Conservation (phyloP, 2,113 vertebrate genomes). For the Xenopus borealis region DNA sequence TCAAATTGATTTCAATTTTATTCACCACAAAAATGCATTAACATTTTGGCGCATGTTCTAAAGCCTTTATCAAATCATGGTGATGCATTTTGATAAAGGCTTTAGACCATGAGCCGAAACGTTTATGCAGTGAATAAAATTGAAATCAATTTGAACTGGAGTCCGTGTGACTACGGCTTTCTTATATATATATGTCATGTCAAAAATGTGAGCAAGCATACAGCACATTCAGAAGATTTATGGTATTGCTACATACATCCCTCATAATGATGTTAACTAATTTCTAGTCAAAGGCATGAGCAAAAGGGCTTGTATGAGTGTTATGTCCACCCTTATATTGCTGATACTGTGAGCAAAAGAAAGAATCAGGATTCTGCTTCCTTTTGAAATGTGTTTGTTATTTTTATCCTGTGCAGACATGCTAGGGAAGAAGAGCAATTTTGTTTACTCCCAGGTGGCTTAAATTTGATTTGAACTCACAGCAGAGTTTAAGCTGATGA, state of each 20-base stretch:
- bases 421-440: slow-evolving; percentile 65
- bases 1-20: no score
- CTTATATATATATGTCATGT: no score
- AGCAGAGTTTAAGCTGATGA: slow-evolving; percentile 82
- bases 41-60: no score
- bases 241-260: slow-evolving; percentile 19
- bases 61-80: no score
- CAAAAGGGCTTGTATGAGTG: slow-evolving; percentile 44
- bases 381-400: slow-evolving; percentile 58
- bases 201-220: slow-evolving; percentile 40
- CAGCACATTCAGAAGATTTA: slow-evolving; percentile 21
- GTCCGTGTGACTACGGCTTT: no score
- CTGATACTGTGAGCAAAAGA: slow-evolving; percentile 49
- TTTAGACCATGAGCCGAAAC: no score
- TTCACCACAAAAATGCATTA: no score
- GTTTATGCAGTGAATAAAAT: no score
- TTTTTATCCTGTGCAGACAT: slow-evolving; percentile 60
- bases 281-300: slow-evolving; percentile 43
- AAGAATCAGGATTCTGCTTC: slow-evolving; percentile 51
- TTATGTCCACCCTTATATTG: slow-evolving; percentile 47
- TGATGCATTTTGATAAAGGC: no score
- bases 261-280: slow-evolving; percentile 45
- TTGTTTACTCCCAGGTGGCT: slow-evolving; percentile 80
- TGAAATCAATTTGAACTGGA: no score
- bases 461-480: slow-evolving; percentile 84